Evolutionary conservation across 2,888 invertebrate genomes (phyloP), one percentile per base, ranked within the genome.

Genomic region (Chrysolina haemoptera): DNA sequence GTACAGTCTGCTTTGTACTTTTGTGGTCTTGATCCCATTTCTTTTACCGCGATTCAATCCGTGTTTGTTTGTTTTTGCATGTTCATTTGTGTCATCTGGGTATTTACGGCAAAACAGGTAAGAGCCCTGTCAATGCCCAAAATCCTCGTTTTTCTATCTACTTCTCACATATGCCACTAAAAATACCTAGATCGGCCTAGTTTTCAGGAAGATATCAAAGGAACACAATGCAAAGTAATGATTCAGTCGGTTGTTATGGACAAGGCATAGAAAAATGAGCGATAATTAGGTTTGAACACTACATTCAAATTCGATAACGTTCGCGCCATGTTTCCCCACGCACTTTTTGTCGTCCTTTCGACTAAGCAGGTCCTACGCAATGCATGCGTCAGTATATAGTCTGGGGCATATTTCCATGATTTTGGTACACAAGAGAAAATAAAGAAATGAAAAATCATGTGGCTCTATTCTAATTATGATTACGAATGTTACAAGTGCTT

Each of bases 1-100:
- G 87, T 85, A 87, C 87, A 86, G 88, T 88, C 86, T 86, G 87
- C 87, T 88, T 88, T 87, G 85, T 86, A 86, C 85, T n/a, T n/a
- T n/a, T 85, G 85, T 85, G 85, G 85, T 85, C 84, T 85, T 85
- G 85, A 82, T 84, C 85, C 82, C 84, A 81, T 85, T 85, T 86
- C 84, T 82, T 84, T 85, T 81, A 79, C 80, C 83, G 84, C 81
- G 85, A 84, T 82, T 82, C 80, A 79, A 77, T 81, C 82, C 82
- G 79, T 82, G 83, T 79, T 80, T 69, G 84, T 84, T 84, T 84
- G 73, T 85, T 84, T n/a, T 86, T 84, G 84, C 83, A 87, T 87
- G 85, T 86, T 85, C 80, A 82, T 83, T 84, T 84, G 85, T 86
- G 85, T 82, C 83, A 81, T 76, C 81, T 82, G 82, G 81, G 82